Evolutionary conservation across 2,113 vertebrate genomes (phyloP).

Genomic region (Copsychus sechellarum): DNA sequence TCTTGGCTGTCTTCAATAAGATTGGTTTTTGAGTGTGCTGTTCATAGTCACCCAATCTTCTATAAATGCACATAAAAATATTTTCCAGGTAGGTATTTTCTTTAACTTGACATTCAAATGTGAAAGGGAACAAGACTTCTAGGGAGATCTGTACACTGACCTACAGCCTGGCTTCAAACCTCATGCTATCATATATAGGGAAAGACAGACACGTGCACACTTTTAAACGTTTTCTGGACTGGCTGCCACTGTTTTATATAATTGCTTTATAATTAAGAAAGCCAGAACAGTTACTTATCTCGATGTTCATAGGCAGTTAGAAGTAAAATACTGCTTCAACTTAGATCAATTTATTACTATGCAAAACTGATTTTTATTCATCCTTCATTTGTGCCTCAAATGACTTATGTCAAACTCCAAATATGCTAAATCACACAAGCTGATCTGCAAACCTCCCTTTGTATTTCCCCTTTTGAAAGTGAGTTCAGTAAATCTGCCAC

Average conservation of each 20-base stretch:
- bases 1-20: background rate
- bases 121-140: background rate
- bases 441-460: conserved; percentile 37
- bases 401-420: background rate
- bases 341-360: background rate
- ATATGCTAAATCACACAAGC: background rate
- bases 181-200: background rate
- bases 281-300: conserved; percentile 28
- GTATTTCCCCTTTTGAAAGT: background rate
- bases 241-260: background rate
- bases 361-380: conserved; percentile 10
- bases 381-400: background rate
- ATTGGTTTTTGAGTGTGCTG: accelerated
- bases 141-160: background rate
- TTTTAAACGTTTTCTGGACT: background rate
- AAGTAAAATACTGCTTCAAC: background rate
- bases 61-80: background rate
- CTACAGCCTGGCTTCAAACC: background rate
- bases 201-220: background rate
- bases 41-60: background rate
- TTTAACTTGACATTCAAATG: background rate
- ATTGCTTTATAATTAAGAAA: conserved; percentile 23
- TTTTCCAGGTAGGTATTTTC: background rate
- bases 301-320: background rate
- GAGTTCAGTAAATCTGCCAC: conserved; percentile 7